Evolutionary conservation across 1,140 invertebrate species (phyloP), one percentile per base, ranked within the genome.

Genomic region (Apolygus lucorum): DNA sequence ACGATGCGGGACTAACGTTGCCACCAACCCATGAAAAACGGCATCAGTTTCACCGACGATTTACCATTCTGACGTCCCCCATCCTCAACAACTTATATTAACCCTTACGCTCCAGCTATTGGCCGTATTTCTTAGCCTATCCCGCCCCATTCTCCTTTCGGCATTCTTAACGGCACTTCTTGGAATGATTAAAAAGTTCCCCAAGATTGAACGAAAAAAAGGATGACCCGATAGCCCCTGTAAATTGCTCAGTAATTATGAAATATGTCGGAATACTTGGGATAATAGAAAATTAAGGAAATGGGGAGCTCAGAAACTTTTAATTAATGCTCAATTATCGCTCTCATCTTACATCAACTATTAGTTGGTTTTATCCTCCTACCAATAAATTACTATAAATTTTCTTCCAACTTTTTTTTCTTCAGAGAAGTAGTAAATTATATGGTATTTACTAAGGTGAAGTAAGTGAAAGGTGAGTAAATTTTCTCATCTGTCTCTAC

Each of bases 21-120:
- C n/a, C n/a, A n/a, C n/a, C n/a, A n/a, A n/a, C n/a, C n/a, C n/a
- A 27, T 63, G 62, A 63, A 63, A 63, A 63, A 63, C 62, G 62
- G 62, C 22, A 27, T 63, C 62, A 63, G 62, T 63, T 63, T 63
- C 27, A 27, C 22, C 2, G 62, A 25, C 62, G 26, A 63, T 63
- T 63, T 63, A 63, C 62, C 62, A 63, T 63, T 63, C 27, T 63
- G 62, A 63, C 62, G 27, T 25, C 4, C 1, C 4, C 62, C 21
- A 8, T 42, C 34, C 34, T 4, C 17, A 4, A 8, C 17, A 42
- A 42, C 34, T 42, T 42, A 42, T 42, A 42, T 42, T 42, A 42
- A 42, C 34, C 34, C 34, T 42, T 17, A 17, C 34, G 34, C 34
- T 42, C 17, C 4, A 42, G 34, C 34, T 42, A 42, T 42, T 42